phyloP scores from a whole-genome alignment of 2,113 vertebrate species.

The Pantherophis guttatus region DNA sequence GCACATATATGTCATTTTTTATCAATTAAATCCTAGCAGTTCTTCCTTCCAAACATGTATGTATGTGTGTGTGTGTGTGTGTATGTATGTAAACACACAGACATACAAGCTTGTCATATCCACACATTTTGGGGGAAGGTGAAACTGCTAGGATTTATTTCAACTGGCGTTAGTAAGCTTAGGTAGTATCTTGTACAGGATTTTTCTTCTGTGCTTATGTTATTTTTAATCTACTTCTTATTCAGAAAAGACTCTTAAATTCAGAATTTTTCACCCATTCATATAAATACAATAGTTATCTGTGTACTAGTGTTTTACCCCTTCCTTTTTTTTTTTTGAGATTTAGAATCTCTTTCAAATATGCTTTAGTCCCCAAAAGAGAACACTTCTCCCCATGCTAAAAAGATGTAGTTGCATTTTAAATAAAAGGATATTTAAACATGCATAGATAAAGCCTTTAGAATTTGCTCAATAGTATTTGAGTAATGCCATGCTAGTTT shows the following conservation, averaged over 20 bases:
- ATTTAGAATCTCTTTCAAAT: neutral
- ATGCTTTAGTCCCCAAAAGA: neutral
- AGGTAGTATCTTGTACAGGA: neutral
- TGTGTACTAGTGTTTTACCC: neutral
- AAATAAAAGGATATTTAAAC: neutral
- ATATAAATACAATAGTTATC: neutral
- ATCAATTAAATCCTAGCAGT: neutral
- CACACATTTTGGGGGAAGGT: neutral
- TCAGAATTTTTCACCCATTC: neutral
- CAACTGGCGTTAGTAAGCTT: neutral
- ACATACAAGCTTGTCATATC: neutral
- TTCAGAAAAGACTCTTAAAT: neutral
- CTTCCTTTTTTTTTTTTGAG: neutral
- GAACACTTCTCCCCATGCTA: neutral
- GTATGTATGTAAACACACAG: too few relatives aligned
- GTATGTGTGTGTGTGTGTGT: too few relatives aligned
- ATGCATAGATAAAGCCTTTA: neutral
- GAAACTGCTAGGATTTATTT: neutral
- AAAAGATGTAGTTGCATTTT: neutral
- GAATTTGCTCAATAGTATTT: neutral
- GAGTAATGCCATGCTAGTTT: conserved; percentile 8
- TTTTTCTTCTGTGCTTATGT: neutral
- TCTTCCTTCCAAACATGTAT: neutral
- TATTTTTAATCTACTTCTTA: neutral
- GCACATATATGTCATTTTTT: neutral